Conservation (phyloP, 2,113 vertebrate species). For the Oreochromis niloticus region DNA sequence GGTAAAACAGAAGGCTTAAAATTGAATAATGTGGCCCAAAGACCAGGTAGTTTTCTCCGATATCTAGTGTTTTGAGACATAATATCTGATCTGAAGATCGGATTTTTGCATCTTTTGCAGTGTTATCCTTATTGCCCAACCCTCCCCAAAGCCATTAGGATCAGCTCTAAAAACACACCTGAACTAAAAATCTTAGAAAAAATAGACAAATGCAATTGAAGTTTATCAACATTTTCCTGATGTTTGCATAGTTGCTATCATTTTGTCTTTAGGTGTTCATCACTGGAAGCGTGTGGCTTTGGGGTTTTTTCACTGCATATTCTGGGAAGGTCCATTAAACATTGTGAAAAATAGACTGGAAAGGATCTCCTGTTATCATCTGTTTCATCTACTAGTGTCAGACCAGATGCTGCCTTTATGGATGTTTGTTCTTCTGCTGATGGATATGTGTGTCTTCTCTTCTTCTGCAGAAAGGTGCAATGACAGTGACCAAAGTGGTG, state of each 20-base stretch:
- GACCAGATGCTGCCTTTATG: not conserved
- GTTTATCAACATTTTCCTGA: not conserved
- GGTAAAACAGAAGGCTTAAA: not conserved
- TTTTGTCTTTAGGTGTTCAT: not conserved
- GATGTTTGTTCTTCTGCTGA: not conserved
- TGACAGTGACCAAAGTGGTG: slow-evolving; percentile 91
- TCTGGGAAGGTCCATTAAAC: not conserved
- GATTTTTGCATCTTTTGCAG: not conserved
- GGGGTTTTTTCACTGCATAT: accelerated
- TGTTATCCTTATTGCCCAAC: not conserved
- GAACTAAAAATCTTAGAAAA: not conserved
- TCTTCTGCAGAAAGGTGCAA: slow-evolving; percentile 81
- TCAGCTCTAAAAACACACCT: not conserved
- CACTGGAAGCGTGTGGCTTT: not conserved
- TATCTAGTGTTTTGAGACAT: not conserved
- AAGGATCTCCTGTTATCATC: not conserved
- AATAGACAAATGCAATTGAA: not conserved
- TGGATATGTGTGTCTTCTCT: not conserved
- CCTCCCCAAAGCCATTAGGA: not conserved
- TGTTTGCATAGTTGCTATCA: not conserved
- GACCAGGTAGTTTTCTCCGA: accelerated
- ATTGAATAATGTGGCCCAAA: not conserved
- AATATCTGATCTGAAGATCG: not conserved
- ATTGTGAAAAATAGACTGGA: not conserved
- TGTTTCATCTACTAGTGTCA: not conserved